Evolutionary conservation across 2,888 invertebrate species (phyloP).

Genomic region (Pheosia tremula): DNA sequence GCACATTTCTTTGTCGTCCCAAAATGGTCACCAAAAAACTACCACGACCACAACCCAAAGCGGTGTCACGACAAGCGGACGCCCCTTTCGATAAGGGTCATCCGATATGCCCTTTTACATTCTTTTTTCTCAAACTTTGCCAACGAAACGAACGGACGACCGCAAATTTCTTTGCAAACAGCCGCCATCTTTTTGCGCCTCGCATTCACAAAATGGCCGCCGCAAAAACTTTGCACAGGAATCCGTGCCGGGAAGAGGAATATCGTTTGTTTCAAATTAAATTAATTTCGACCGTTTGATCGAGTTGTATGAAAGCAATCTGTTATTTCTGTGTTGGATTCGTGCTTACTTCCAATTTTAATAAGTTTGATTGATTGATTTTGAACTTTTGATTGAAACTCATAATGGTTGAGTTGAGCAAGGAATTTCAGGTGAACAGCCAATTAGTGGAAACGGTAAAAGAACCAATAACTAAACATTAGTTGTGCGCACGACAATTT

Average conservation of each 20-base stretch:
- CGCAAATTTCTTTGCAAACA: constrained; percentile 48
- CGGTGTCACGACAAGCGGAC: constrained; percentile 39
- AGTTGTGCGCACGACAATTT: too few species aligned
- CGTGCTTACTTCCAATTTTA: constrained; percentile 14
- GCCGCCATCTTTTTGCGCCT: constrained; percentile 49
- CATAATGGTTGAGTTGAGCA: background rate
- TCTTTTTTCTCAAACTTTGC: constrained; percentile 36
- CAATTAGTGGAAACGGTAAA: too few species aligned
- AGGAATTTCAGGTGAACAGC: background rate
- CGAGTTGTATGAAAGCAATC: constrained; percentile 9
- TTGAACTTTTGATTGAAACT: background rate
- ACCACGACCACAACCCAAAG: constrained; percentile 39
- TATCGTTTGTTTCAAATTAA: constrained; percentile 18
- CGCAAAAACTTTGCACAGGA: constrained; percentile 44
- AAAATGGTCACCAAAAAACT: constrained; percentile 40
- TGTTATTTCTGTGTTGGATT: constrained; percentile 10
- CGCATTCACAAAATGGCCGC: constrained; percentile 46
- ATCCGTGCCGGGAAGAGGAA: constrained; percentile 20
- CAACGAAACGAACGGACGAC: constrained; percentile 26
- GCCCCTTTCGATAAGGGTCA: constrained; percentile 58
- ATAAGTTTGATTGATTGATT: constrained; percentile 10
- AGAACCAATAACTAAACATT: too few species aligned
- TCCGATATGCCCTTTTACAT: constrained; percentile 46
- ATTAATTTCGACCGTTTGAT: constrained; percentile 15
- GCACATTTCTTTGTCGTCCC: constrained; percentile 29